Conservation (phyloP, 2,888 invertebrate species). For the Eupithecia vulgata region DNA sequence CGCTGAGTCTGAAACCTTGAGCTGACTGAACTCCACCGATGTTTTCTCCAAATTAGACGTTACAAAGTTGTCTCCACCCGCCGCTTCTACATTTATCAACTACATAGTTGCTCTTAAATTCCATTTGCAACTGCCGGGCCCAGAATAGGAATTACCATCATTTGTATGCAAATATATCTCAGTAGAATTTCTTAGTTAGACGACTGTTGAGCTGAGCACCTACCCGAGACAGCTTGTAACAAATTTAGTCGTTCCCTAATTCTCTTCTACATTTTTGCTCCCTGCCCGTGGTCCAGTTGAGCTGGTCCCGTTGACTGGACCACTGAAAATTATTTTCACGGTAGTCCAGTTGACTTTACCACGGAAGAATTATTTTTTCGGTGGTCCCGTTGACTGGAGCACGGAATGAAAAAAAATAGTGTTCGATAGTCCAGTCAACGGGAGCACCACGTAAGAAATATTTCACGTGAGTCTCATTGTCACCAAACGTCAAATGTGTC, state of each 20-base stretch:
- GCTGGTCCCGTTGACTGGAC: no score
- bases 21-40: neutral
- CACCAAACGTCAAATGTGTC: no score
- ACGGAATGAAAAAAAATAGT: no score
- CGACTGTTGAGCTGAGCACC: neutral
- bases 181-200: neutral
- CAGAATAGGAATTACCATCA: neutral
- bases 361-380: no score
- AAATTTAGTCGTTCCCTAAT: slow-evolving; percentile 1
- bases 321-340: no score
- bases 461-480: no score
- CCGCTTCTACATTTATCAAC: slow-evolving; percentile 4
- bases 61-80: neutral
- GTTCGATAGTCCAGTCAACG: no score
- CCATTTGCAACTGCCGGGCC: neutral
- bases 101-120: neutral
- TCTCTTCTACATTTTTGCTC: neutral
- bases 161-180: neutral
- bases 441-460: no score
- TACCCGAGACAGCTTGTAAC: neutral
- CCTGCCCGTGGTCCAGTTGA: no score
- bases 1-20: neutral
- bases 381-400: no score
- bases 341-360: no score
- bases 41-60: neutral